Evolutionary conservation across 2,113 vertebrate species (phyloP).

Genomic region (Psittacula cyanocephala): DNA sequence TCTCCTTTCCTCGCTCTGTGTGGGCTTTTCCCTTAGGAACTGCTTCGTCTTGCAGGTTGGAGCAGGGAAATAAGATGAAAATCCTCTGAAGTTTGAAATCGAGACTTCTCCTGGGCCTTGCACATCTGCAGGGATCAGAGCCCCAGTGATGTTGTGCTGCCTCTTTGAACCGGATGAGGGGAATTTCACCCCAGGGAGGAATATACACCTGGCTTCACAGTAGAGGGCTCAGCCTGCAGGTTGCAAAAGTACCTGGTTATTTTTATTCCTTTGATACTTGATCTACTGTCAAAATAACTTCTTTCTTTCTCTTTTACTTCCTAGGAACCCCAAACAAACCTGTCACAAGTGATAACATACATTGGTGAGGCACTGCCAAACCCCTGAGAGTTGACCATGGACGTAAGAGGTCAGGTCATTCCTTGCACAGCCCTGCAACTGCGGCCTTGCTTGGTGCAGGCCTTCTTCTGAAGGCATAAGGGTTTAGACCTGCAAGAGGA

Average conservation of each 20-base stretch:
- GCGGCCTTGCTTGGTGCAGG: not conserved
- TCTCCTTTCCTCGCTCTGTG: fast-evolving
- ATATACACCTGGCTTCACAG: not conserved
- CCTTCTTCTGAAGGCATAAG: not conserved
- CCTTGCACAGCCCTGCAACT: not conserved
- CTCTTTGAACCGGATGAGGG: not conserved
- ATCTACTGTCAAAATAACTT: not conserved
- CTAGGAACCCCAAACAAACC: not conserved
- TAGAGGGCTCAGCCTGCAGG: not conserved
- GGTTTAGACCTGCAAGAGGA: not conserved
- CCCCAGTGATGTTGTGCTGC: not conserved
- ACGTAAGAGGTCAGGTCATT: not conserved
- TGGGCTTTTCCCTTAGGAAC: not conserved
- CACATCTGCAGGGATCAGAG: not conserved
- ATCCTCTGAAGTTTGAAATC: not conserved
- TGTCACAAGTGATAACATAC: not conserved
- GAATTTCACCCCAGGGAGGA: not conserved
- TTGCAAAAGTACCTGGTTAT: conserved; percentile 13
- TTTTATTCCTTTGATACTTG: conserved; percentile 40
- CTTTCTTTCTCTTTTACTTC: not conserved
- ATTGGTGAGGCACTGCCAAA: not conserved
- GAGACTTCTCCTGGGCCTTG: not conserved
- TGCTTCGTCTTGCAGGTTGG: not conserved
- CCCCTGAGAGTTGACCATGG: fast-evolving
- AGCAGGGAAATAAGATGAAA: not conserved